Base-by-base conservation (phyloP, 2,888 invertebrate species). In the Eueremaeus valkanovi region DNA sequence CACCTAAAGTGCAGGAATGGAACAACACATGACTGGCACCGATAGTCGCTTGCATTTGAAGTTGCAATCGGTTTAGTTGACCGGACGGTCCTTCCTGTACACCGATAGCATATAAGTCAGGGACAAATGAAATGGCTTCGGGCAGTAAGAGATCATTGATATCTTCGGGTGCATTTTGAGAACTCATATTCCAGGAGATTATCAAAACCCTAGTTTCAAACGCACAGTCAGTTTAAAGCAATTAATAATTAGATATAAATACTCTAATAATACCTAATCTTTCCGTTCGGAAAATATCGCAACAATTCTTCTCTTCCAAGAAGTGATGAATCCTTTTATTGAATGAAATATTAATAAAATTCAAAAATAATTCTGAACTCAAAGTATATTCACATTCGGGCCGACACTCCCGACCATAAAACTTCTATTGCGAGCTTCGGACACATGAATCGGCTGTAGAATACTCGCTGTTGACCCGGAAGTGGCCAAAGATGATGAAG, bases 151-250 rank as follows among this genome's bases (percentile, higher is more conserved):
- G 92, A 83, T 95, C 94, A 81, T 94, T 92, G 81, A 96, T 84
- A 83, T 92, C 90, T 45, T 36, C 31, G 5, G 85, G 85, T 9
- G 84, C 82, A 27, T 82, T 92, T 89, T 95, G 92, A 42, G 94
- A 95, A 84, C 94, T 95, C 94, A 96, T 95, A 83, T 97, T 97
- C 95, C 96, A 97, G 31, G 94, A 92, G 8, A 93, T 95, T 75
- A 95, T 90, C 86, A 93, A 95, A 80, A 96, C 89, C 36, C 66
- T 66, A n/a, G n/a, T n/a, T n/a, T n/a, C n/a, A n/a, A n/a, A n/a
- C n/a, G n/a, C n/a, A n/a, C n/a, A n/a, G n/a, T n/a, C n/a, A n/a
- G n/a, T 18, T 1, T 21, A 16, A 51, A 51, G 5, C 9, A 3
- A 45, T 45, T 5, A 21, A 51, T 21, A 51, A 21, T 51, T 21